Evolutionary conservation across 2,113 vertebrate genomes (phyloP), one percentile per base, ranked within the genome.

Genomic region (Spea multiplicata): DNA sequence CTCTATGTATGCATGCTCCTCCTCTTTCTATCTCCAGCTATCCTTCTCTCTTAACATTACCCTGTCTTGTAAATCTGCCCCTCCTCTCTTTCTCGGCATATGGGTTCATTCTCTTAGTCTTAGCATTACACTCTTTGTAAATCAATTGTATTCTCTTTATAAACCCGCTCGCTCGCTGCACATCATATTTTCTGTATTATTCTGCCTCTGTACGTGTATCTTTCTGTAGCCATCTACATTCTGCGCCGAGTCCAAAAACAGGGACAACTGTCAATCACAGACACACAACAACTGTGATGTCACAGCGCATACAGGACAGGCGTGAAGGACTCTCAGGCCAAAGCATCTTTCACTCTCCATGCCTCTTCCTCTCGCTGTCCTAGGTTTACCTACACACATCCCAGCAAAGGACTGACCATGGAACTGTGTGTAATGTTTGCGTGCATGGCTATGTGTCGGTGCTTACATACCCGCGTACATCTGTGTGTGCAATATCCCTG

Each of bases 241-340:
- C 10, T 59, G 12, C 9, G 10, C 55, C 14, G 10, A 59, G 55
- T 13, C 45, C 30, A 12, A 12, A 47, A 79, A 73, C 17, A 73
- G 62, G 74, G 66, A 7, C 13, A 73, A 73, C 44, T 57, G 70
- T 73, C 77, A 73, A 66, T 79, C 69, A 79, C 76, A 55, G 44
- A n/a, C 49, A 66, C 62, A 65, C 13, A 72, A 66, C 55, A 48
- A 17, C 16, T 47, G 70, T 79, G 77, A 79, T 79, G 77, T 79
- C 70, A 79, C 69, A 75, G 13, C 8, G n/a, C 48, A 17, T 66
- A 52, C 61, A 66, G 62, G 77, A 70, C 77, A 79, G 77, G 77
- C 73, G 77, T 79, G 48, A 79, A 79, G 77, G 77, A 79, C 77
- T 79, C 59, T 66, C 77, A 79, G 77, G 77, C 77, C 69, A 30